Conservation (phyloP, 2,797 vertebrate genomes). For the Dermochelys coriacea region DNA sequence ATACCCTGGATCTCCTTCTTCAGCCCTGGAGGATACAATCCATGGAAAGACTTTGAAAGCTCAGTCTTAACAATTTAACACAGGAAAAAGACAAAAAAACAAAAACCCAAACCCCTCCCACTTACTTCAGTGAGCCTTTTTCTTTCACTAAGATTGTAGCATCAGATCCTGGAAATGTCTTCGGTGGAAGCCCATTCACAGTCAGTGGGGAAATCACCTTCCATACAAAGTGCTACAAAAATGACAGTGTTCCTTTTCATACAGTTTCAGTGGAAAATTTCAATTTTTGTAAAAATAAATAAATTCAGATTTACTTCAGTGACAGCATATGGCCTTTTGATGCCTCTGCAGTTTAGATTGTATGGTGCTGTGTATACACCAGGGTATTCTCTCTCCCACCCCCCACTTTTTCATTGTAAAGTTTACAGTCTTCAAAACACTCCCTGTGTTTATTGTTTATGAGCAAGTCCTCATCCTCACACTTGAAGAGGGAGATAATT, state of each 20-base stretch:
- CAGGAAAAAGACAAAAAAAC: neutral
- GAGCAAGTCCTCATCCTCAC: slow-evolving; percentile 42
- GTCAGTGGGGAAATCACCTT: neutral
- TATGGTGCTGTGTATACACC: neutral
- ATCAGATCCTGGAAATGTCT: neutral
- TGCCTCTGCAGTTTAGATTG: neutral
- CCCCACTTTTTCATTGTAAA: slow-evolving; percentile 19
- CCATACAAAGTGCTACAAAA: neutral
- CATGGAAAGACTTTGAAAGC: neutral
- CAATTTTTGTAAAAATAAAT: neutral
- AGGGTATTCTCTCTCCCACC: neutral
- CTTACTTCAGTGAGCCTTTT: neutral
- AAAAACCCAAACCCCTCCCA: accelerated
- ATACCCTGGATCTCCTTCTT: neutral
- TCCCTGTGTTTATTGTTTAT: slow-evolving; percentile 30
- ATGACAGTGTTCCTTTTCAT: neutral
- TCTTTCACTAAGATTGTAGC: too few species aligned
- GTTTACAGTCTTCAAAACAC: slow-evolving; percentile 34
- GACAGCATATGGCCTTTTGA: neutral
- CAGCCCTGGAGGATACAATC: neutral
- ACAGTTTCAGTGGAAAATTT: neutral
- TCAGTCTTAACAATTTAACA: too few species aligned
- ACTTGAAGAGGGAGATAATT: slow-evolving; percentile 49
- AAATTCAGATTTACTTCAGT: neutral
- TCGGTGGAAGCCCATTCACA: neutral